A percentile compares a stretch with the other conserved stretches of the same genome.
Conservation (phyloP, 2,113 vertebrate genomes). For the Strix uralensis region DNA sequence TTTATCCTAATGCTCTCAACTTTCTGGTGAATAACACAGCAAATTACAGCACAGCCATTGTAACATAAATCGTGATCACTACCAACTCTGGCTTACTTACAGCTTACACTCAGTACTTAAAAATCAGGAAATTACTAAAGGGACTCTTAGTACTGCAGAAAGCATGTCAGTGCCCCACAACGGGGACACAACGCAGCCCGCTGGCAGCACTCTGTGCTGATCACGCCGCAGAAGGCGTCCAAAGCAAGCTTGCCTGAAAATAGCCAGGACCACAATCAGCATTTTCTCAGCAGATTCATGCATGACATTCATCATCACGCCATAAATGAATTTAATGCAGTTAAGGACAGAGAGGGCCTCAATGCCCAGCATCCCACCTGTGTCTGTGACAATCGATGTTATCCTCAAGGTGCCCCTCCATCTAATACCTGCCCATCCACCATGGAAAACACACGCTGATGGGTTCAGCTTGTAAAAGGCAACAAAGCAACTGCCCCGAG, state of each 20-base stretch:
- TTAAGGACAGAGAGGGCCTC: not conserved
- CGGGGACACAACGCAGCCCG: not conserved
- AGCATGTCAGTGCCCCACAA: not conserved
- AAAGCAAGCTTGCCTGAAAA: not conserved
- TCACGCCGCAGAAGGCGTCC: not conserved
- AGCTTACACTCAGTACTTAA: not conserved
- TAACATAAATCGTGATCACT: not conserved
- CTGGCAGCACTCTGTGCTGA: not conserved
- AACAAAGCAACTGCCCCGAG: not conserved
- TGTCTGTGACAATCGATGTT: accelerated
- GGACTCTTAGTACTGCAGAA: not conserved
- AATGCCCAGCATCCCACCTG: not conserved
- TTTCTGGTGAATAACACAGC: not conserved
- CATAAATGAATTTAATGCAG: not conserved
- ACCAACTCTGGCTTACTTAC: not conserved
- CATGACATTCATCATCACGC: not conserved
- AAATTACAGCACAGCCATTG: not conserved
- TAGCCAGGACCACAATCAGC: not conserved
- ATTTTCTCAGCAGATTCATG: not conserved
- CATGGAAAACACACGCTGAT: accelerated
- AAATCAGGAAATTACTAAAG: not conserved
- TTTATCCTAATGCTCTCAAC: not conserved
- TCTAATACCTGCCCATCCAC: not conserved
- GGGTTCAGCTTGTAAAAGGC: not conserved
- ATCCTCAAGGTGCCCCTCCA: not conserved